Conservation (phyloP, 2,888 invertebrate species). For the Serrognathus titanus region DNA sequence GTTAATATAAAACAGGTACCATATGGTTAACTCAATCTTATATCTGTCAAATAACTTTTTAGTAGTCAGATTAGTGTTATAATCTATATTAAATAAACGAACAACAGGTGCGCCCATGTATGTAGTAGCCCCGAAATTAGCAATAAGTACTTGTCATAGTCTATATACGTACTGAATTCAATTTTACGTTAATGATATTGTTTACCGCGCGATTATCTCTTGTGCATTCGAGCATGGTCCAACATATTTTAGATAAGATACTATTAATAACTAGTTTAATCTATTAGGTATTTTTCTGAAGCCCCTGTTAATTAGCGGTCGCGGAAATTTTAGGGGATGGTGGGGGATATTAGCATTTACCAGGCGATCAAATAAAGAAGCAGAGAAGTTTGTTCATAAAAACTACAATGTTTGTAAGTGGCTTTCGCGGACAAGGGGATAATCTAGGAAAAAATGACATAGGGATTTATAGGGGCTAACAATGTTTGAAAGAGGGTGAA, state of each 20-base stretch:
- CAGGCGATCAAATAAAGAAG: slow-evolving; percentile 2
- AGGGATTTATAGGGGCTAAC: slow-evolving; percentile 46
- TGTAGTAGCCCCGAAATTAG: slow-evolving; percentile 11
- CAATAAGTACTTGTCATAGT: slow-evolving; percentile 10
- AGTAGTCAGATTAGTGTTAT: slow-evolving; percentile 27
- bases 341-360: neutral
- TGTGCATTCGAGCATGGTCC: slow-evolving; percentile 4
- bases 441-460: slow-evolving; percentile 35
- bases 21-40: slow-evolving; percentile 21
- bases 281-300: no score
- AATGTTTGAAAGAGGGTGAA: slow-evolving; percentile 42
- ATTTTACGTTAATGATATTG: slow-evolving; percentile 12
- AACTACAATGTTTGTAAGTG: slow-evolving; percentile 48
- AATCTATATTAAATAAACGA: slow-evolving; percentile 29
- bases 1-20: slow-evolving; percentile 7
- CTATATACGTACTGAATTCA: slow-evolving; percentile 10
- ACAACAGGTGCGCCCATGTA: slow-evolving; percentile 17
- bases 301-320: no score
- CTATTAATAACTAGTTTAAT: neutral
- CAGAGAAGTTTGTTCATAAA: slow-evolving; percentile 42
- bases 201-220: slow-evolving; percentile 7
- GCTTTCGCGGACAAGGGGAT: slow-evolving; percentile 44
- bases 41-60: slow-evolving; percentile 29
- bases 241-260: slow-evolving; percentile 14
- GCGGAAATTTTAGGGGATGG: no score